phyloP scores from a whole-genome alignment of 2,888 invertebrate genomes.

The Callosobruchus maculatus region DNA sequence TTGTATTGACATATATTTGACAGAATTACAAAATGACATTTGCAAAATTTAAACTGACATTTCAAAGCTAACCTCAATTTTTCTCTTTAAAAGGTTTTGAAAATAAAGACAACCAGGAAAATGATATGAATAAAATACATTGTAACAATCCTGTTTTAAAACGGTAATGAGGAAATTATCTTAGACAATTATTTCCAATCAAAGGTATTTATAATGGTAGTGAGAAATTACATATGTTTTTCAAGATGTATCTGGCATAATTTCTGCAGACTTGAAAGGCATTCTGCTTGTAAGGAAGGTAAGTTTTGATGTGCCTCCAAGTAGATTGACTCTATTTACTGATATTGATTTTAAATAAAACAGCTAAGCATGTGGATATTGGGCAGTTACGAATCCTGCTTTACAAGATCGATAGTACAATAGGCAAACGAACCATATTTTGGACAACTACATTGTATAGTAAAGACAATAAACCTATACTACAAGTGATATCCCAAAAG shows the following conservation, averaged over 20 bases:
- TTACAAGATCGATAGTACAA: slow-evolving; percentile 15
- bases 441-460: slow-evolving; percentile 19
- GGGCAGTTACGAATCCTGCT: slow-evolving; percentile 24
- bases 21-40: too few relatives aligned
- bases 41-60: too few relatives aligned
- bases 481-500: slow-evolving; percentile 14
- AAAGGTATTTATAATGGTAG: slow-evolving; percentile 24
- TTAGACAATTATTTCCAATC: background rate
- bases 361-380: slow-evolving; percentile 11
- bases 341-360: slow-evolving; percentile 19
- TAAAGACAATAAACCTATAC: slow-evolving; percentile 17
- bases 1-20: too few relatives aligned
- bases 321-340: background rate
- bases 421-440: slow-evolving; percentile 15
- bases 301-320: background rate
- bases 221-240: slow-evolving; percentile 27
- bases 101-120: background rate
- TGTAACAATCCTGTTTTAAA: background rate
- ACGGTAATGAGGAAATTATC: background rate
- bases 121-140: background rate
- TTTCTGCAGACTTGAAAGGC: slow-evolving; percentile 18
- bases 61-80: background rate
- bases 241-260: slow-evolving; percentile 31
- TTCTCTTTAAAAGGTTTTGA: background rate
- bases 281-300: slow-evolving; percentile 5